Conservation (phyloP, 2,797 vertebrate genomes). For the Syngnathus rostellatus region DNA sequence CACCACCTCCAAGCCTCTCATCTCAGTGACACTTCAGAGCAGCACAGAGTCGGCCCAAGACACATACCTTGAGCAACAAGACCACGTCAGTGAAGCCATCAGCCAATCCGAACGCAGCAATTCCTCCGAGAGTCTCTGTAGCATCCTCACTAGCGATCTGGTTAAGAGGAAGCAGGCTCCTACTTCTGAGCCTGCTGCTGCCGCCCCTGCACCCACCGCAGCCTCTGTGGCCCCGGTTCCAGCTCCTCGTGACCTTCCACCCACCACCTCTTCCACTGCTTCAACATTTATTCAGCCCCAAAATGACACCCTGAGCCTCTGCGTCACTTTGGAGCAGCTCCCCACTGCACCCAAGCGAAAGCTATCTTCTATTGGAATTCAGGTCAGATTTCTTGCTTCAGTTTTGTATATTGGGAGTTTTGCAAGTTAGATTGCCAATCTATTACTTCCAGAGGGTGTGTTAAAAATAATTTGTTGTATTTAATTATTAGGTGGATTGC, state of each 20-base stretch:
- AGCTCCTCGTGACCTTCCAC: constrained; percentile 55
- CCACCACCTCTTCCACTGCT: constrained; percentile 29
- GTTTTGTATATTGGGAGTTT: background rate
- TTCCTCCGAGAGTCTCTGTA: constrained; percentile 95
- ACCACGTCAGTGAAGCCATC: constrained; percentile 87
- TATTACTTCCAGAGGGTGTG: too few relatives aligned
- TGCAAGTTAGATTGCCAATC: background rate
- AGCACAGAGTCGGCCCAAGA: constrained; percentile 98
- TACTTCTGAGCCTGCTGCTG: constrained; percentile 23
- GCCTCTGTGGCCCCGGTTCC: constrained; percentile 47
- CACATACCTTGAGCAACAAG: constrained; percentile 91
- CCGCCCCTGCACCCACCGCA: constrained; percentile 60
- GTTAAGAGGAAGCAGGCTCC: constrained; percentile 66
- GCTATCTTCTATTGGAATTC: constrained; percentile 91
- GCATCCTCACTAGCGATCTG: constrained; percentile 83
- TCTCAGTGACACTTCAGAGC: constrained; percentile 97
- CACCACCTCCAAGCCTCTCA: constrained; percentile 90
- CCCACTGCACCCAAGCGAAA: constrained; percentile 81
- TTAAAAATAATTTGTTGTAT: background rate
- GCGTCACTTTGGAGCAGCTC: constrained; percentile 69
- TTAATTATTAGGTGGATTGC: constrained; percentile 84
- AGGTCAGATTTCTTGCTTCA: constrained; percentile 63
- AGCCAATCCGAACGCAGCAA: constrained; percentile 97
- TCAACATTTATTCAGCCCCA: constrained; percentile 69
- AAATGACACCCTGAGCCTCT: constrained; percentile 79